Evolutionary conservation across 2,888 invertebrate genomes (phyloP).

Genomic region (Chaetoderma sp.): DNA sequence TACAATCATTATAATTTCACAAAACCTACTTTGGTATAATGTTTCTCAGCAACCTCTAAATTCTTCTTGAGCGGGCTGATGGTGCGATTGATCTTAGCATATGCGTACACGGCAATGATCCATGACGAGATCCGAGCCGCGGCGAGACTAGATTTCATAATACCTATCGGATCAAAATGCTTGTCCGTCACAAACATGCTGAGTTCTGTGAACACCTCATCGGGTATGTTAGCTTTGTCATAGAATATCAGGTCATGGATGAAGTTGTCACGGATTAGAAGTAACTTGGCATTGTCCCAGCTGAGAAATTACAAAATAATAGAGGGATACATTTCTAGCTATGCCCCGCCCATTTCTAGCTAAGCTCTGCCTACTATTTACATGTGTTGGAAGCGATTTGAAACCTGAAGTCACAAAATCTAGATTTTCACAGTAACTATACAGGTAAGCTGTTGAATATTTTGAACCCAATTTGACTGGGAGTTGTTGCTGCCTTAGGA

Average conservation of each 20-base stretch:
- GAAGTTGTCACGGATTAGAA: constrained; percentile 60
- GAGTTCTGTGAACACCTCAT: constrained; percentile 54
- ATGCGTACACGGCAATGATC: constrained; percentile 63
- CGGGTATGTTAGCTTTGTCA: constrained; percentile 64
- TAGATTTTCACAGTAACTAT: too few species aligned
- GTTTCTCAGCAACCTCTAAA: constrained; percentile 50
- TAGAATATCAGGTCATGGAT: constrained; percentile 65
- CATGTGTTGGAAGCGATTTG: too few species aligned
- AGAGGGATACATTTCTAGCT: too few species aligned
- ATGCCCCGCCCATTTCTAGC: too few species aligned
- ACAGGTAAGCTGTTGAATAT: too few species aligned
- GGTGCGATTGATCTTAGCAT: constrained; percentile 58
- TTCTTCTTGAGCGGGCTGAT: constrained; percentile 60
- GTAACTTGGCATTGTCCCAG: constrained; percentile 62
- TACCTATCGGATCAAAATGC: constrained; percentile 44
- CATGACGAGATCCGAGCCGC: constrained; percentile 60
- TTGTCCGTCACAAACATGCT: constrained; percentile 47
- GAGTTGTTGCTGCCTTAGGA: too few species aligned
- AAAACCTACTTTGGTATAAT: not conserved
- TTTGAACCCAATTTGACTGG: too few species aligned
- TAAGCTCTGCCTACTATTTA: too few species aligned
- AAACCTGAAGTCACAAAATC: too few species aligned
- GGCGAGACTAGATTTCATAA: constrained; percentile 50
- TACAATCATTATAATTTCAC: not conserved
- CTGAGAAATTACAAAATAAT: constrained; percentile 40